Evolutionary conservation across 1,140 invertebrate genomes (phyloP), one percentile per base, ranked within the genome.

Genomic region (Schlechtendalia chinensis): DNA sequence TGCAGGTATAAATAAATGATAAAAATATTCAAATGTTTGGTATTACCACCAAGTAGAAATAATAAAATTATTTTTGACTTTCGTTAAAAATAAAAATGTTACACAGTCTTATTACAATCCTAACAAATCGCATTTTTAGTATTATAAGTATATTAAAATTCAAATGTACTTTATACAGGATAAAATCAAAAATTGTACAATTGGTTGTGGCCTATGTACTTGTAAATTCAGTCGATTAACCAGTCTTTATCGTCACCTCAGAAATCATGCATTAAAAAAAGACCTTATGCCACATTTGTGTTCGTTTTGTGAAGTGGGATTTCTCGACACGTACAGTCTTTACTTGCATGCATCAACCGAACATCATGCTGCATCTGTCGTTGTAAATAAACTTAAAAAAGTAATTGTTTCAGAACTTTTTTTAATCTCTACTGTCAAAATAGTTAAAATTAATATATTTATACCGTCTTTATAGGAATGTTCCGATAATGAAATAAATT

Each of bases 251-350:
- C 56, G 56, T 27, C 75, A 79, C 19, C 58, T 79, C 14, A 45
- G 56, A 63, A 47, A 27, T 19, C 75, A 79, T 79, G 75, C 75
- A 14, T 50, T 79, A 39, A 79, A 61, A n/a, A 79, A 79, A 27
- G 56, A 79, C 19, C 22, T 79, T 27, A 47, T 61, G 39, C 75
- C 75, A 17, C 22, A 79, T 79, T 27, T 79, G 22, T 79, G 75
- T 63, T 79, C 75, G 27, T 79, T 79, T 63, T 79, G 75, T 50
- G 58, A 79, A 1, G 58, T 59, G n/a, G 75, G 75, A 59, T 79
- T 79, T 50, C 58, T 79, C 29, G 75, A 79, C 5, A 50, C 29
- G 2, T 63, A 61, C 22, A 61, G 75, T n/a, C 75, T 79, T 50
- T 79, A 58, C 27, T 50, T 79, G 39, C 75, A 79, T 50, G 58